A percentile compares a stretch with the other conserved stretches of the same genome.
Conservation (phyloP, 2,888 invertebrate genomes). For the Hirtodrosophila duncani region DNA sequence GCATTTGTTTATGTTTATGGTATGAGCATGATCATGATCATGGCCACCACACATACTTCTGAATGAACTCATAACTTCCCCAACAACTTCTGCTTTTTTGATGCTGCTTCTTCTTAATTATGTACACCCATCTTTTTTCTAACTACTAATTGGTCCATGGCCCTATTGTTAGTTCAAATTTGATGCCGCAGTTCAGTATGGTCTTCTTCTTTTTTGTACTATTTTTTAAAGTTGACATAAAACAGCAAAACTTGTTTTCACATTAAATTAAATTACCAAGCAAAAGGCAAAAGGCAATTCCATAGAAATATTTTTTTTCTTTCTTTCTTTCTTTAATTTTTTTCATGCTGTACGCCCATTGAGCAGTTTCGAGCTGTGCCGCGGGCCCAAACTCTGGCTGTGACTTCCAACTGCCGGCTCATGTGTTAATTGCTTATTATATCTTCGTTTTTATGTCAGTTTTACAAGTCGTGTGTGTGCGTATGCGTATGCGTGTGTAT, state of each 20-base stretch:
- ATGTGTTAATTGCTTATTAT: conserved; percentile 71
- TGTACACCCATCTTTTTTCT: conserved; percentile 29
- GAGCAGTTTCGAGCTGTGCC: conserved; percentile 14
- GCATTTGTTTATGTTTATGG: conserved; percentile 49
- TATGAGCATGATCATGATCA: too few relatives aligned
- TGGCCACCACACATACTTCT: too few relatives aligned
- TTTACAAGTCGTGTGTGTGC: conserved; percentile 32
- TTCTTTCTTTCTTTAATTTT: conserved; percentile 21
- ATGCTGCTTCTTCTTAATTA: background rate
- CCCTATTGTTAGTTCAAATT: conserved; percentile 32
- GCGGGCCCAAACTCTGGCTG: background rate
- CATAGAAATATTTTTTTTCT: conserved; percentile 43
- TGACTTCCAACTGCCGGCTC: conserved; percentile 20
- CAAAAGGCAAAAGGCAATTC: conserved; percentile 45
- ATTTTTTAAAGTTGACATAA: conserved; percentile 50
- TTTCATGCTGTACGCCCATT: conserved; percentile 61
- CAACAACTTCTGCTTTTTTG: background rate
- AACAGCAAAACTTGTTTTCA: conserved; percentile 58
- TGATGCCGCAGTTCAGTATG: conserved; percentile 36
- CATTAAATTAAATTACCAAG: conserved; percentile 67
- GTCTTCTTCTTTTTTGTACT: conserved; percentile 22
- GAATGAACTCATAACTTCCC: background rate
- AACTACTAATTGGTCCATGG: conserved; percentile 55
- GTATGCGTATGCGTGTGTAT: conserved; percentile 11
- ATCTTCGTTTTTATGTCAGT: conserved; percentile 65